Evolutionary conservation across 2,113 vertebrate genomes (phyloP).

Genomic region (Leucoraja erinaceus): DNA sequence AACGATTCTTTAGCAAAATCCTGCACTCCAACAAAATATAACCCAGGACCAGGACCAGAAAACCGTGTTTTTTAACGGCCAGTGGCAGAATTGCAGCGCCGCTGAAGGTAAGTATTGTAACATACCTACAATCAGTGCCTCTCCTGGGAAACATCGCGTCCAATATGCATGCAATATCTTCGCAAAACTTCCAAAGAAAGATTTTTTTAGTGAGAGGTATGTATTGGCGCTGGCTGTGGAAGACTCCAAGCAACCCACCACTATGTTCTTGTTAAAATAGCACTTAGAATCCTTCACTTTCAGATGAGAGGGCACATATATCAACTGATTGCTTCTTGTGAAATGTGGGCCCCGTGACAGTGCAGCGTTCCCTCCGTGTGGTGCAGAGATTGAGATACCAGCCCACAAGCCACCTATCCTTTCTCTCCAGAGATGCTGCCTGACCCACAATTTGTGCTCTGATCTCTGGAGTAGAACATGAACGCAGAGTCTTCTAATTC

Average conservation of each 20-base stretch:
- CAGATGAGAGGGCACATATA: background rate
- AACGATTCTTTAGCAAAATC: too few species aligned
- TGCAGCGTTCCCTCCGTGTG: background rate
- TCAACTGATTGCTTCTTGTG: background rate
- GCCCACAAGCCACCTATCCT: too few species aligned
- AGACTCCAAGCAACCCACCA: too few species aligned
- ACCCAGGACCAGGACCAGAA: too few species aligned
- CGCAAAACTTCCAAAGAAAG: background rate
- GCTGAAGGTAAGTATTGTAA: too few species aligned
- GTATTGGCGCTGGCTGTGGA: background rate
- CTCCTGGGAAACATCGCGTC: background rate
- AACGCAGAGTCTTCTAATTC: background rate
- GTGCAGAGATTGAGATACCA: too few species aligned
- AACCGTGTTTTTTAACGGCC: too few species aligned
- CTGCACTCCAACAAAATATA: too few species aligned
- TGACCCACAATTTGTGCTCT: background rate
- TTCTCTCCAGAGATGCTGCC: too few species aligned
- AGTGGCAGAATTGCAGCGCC: too few species aligned
- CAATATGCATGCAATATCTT: background rate
- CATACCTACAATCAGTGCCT: too few species aligned
- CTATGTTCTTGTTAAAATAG: background rate
- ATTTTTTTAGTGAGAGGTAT: background rate
- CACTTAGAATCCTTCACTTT: background rate
- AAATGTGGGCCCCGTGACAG: background rate
- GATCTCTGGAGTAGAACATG: background rate